Evolutionary conservation across 2,113 vertebrate species (phyloP).

Genomic region (Serranochromis macrocephalus): DNA sequence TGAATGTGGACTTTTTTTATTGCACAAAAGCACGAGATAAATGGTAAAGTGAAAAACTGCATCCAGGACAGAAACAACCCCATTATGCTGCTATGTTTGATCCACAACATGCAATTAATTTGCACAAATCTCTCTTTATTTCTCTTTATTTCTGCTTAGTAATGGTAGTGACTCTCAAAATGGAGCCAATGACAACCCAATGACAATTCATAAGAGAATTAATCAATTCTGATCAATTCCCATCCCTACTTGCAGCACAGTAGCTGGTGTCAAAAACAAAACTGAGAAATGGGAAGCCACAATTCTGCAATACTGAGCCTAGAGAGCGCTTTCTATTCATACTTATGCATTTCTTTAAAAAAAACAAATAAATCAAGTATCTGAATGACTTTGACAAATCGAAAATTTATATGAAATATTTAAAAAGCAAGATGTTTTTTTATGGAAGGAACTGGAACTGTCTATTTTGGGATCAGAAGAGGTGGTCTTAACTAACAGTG

Average conservation of each 20-base stretch:
- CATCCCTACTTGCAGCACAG: neutral
- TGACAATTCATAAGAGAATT: neutral
- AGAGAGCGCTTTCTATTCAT: neutral
- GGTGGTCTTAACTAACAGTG: constrained; percentile 3
- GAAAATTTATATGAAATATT: neutral
- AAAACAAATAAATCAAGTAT: neutral
- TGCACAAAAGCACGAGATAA: neutral
- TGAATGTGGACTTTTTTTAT: neutral
- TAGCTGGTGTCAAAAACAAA: neutral
- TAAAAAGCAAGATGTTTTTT: neutral
- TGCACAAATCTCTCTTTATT: neutral
- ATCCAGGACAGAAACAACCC: neutral
- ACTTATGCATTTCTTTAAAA: neutral
- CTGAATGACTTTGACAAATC: neutral
- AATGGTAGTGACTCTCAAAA: neutral
- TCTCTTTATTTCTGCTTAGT: neutral
- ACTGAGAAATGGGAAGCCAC: neutral
- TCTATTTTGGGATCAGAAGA: constrained; percentile 20
- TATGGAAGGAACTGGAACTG: neutral
- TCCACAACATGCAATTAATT: neutral
- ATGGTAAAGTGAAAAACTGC: neutral
- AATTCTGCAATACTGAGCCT: constrained; percentile 14
- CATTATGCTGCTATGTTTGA: neutral
- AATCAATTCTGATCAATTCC: neutral
- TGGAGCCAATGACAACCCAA: neutral